Conservation (phyloP, 2,113 vertebrate genomes). For the Cricetomys ansorgei region DNA sequence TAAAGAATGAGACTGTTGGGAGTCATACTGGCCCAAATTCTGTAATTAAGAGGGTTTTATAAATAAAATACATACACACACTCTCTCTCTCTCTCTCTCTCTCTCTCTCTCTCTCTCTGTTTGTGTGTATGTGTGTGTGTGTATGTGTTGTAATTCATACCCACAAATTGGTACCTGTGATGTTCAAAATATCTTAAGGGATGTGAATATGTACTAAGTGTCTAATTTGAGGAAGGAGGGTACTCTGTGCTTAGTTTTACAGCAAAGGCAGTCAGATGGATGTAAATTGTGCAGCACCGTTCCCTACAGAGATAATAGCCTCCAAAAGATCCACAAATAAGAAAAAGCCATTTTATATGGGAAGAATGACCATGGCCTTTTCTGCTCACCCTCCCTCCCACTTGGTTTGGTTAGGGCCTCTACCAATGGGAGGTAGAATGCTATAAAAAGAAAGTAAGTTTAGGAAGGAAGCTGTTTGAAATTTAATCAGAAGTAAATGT, state of each 20-base stretch:
- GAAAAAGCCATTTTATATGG: not conserved
- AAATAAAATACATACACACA: no score
- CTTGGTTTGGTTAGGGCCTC: not conserved
- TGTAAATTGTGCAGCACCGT: not conserved
- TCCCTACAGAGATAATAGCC: not conserved
- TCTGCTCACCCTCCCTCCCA: not conserved
- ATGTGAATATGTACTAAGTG: not conserved
- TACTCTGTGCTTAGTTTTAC: not conserved
- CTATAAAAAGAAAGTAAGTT: conserved; percentile 30
- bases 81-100: no score
- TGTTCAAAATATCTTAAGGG: not conserved
- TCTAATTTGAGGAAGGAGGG: not conserved
- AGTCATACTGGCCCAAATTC: not conserved
- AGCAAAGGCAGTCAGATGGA: not conserved
- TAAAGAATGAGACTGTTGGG: not conserved
- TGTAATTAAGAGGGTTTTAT: no score
- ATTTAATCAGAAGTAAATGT: not conserved
- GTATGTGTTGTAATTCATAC: not conserved
- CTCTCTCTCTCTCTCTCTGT: no score
- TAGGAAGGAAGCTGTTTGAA: not conserved
- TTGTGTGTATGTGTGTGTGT: not conserved
- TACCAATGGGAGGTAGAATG: not conserved
- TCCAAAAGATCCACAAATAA: not conserved
- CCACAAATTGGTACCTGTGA: not conserved
- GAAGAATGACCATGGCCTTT: not conserved